These are phyloP conservation scores for Furcula furcula DNA, from an alignment of 2,888 invertebrate species.

Conservation along the genomic window DNA sequence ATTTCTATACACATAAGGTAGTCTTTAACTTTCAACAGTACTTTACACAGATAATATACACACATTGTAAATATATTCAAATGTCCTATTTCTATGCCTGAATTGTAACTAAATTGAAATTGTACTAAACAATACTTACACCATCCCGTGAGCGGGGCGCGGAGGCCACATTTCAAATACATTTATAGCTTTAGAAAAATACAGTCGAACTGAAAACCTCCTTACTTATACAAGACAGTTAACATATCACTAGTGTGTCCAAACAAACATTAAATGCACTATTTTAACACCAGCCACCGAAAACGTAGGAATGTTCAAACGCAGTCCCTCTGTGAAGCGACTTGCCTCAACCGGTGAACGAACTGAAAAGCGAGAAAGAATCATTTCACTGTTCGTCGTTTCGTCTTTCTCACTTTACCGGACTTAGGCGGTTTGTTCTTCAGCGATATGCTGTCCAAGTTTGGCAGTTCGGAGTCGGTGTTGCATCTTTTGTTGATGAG, in stretches of 20 bases:
- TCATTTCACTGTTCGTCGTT: slow-evolving; percentile 74
- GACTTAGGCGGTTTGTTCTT: slow-evolving; percentile 52
- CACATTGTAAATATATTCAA: slow-evolving; percentile 50
- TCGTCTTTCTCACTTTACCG: slow-evolving; percentile 62
- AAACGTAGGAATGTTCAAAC: slow-evolving; percentile 54
- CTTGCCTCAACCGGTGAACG: slow-evolving; percentile 61
- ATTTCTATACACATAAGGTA: slow-evolving; percentile 43
- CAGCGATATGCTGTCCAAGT: slow-evolving; percentile 63
- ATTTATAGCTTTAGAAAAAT: slow-evolving; percentile 56
- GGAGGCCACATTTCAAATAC: slow-evolving; percentile 40
- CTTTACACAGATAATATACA: slow-evolving; percentile 60
- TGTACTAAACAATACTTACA: slow-evolving; percentile 72
- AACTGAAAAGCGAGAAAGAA: slow-evolving; percentile 70
- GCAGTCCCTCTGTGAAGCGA: slow-evolving; percentile 33
- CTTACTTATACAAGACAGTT: no score
- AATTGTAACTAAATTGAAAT: slow-evolving; percentile 64
- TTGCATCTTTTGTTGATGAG: slow-evolving; percentile 35
- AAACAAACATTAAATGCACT: slow-evolving; percentile 53
- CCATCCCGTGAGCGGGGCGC: slow-evolving; percentile 35
- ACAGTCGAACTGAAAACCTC: no score
- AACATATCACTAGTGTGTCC: no score
- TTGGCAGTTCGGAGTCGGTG: slow-evolving; percentile 55
- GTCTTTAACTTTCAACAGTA: slow-evolving; percentile 35
- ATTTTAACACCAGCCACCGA: slow-evolving; percentile 58
- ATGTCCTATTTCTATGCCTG: slow-evolving; percentile 44